Percentiles rank a stretch among this genome's conserved stretches.
phyloP scores from a whole-genome alignment of 2,113 vertebrate genomes.

The Datnioides undecimradiatus region DNA sequence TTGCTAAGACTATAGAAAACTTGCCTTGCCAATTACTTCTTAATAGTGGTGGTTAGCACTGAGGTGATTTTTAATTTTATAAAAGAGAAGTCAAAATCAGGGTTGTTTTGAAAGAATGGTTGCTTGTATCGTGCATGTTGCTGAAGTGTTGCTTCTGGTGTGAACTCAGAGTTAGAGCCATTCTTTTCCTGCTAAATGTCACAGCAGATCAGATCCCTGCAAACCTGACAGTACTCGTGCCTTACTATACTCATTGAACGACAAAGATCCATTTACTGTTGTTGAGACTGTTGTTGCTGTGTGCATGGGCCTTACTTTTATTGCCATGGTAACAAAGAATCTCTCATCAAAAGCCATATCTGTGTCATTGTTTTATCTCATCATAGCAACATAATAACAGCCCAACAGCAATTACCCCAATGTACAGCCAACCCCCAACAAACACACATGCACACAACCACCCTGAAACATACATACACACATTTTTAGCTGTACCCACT shows the following conservation, averaged over 20 bases:
- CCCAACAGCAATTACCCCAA: conserved; percentile 1
- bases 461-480: too few relatives aligned
- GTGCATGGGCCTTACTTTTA: conserved; percentile 21
- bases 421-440: not conserved
- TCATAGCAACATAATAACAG: not conserved
- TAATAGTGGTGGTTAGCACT: not conserved
- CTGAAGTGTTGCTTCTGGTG: conserved; percentile 36
- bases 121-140: not conserved
- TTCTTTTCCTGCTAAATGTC: conserved; percentile 44
- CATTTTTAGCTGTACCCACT: too few relatives aligned
- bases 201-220: not conserved
- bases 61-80: not conserved
- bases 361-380: conserved; percentile 35
- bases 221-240: not conserved
- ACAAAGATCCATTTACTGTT: conserved; percentile 14
- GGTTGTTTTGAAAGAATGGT: conserved; percentile 15
- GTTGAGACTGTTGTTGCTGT: not conserved
- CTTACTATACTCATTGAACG: not conserved
- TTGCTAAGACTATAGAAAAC: not conserved
- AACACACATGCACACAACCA: not conserved
- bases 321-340: conserved; percentile 56
- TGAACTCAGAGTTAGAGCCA: conserved; percentile 34
- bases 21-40: not conserved
- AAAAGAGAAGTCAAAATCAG: conserved; percentile 6
- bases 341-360: conserved; percentile 24